phyloP scores from a whole-genome alignment of 2,888 invertebrate genomes.

The Euzophera pinguis region DNA sequence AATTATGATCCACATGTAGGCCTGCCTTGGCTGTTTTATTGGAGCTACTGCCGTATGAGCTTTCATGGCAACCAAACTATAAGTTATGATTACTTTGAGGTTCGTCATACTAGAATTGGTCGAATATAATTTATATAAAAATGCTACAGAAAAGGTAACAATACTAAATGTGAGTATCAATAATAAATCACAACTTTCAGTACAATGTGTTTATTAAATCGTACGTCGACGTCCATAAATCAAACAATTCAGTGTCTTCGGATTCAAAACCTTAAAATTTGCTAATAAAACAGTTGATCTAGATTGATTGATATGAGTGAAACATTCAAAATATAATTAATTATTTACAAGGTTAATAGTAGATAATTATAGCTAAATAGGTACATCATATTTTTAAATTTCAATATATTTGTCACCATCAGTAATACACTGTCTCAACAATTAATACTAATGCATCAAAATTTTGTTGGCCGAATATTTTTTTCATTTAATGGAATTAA shows the following conservation, averaged over 20 bases:
- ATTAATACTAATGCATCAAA: slow-evolving; percentile 41
- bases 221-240: slow-evolving; percentile 71
- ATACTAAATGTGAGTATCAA: neutral
- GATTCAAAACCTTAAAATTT: slow-evolving; percentile 67
- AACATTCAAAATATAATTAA: slow-evolving; percentile 73
- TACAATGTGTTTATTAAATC: slow-evolving; percentile 75
- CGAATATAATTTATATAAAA: too few relatives aligned
- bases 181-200: slow-evolving; percentile 19
- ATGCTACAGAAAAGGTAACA: too few relatives aligned
- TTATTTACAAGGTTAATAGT: slow-evolving; percentile 67
- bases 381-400: slow-evolving; percentile 46
- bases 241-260: slow-evolving; percentile 63
- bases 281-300: slow-evolving; percentile 71
- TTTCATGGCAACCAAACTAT: too few relatives aligned
- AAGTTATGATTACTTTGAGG: too few relatives aligned
- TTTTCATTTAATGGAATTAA: slow-evolving; percentile 15
- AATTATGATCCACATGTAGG: too few relatives aligned
- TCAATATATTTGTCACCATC: slow-evolving; percentile 36
- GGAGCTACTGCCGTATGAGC: too few relatives aligned
- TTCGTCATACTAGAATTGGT: too few relatives aligned
- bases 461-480: slow-evolving; percentile 51
- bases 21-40: too few relatives aligned
- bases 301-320: slow-evolving; percentile 76
- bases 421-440: slow-evolving; percentile 44
- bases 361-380: slow-evolving; percentile 51